Evolutionary conservation across 1,140 invertebrate species (phyloP), one percentile per base, ranked within the genome.

Genomic region (Tetramorium parvispinum): DNA sequence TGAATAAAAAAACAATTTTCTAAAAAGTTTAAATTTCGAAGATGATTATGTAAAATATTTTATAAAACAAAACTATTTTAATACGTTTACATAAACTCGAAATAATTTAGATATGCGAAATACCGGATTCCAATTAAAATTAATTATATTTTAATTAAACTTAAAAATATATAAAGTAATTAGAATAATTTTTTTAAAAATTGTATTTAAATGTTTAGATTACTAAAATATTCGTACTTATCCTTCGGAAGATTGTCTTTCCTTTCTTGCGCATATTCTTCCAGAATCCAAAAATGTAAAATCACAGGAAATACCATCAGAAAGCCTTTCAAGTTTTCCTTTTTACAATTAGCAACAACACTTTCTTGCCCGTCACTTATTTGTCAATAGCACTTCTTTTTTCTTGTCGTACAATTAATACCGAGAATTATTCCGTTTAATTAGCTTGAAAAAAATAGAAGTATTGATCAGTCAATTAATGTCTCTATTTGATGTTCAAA

Each of bases 221-320:
- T 32, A 78, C n/a, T 55, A 76, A 78, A 63, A 87, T n/a, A 24
- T 73, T 43, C 27, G 13, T 76, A 93, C 92, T 94, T 92, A 94
- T 75, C 53, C 53, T 75, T 13, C n/a, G n/a, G 37, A 46, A 65
- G 61, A 65, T 18, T n/a, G 37, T 40, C 37, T 57, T 75, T 75
- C 51, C 32, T 43, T 75, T 57, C 32, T 4, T 24, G 53, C 53
- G 53, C 71, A 75, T 75, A 57, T 24, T 43, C 37, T 57, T 75
- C n/a, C 71, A 21, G 32, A 75, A 57, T 43, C 71, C 51, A 59
- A 75, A 75, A 40, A 27, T 37, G 32, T 59, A 57, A 75, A 75
- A 75, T 1, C 49, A 57, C 37, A 40, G 53, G 11, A 68, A 68
- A 13, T 63, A 94, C 92, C 94, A 94, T 94, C 89, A 71, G 75